Evolutionary conservation across 2,797 vertebrate genomes (phyloP).

Genomic region (Coilia nasus): DNA sequence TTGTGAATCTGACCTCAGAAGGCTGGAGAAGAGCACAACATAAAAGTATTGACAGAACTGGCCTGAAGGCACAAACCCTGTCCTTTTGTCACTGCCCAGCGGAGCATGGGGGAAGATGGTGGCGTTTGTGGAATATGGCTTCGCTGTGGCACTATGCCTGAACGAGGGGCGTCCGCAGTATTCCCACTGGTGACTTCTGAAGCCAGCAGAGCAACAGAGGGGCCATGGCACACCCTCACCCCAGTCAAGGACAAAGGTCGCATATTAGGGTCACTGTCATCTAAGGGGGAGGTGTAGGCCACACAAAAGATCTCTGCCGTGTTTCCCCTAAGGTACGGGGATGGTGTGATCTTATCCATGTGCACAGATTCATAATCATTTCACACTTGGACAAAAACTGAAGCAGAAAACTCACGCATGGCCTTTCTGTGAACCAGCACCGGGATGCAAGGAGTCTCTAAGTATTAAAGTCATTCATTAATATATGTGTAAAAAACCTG

Average conservation of each 20-base stretch:
- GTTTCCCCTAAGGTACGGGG: not conserved
- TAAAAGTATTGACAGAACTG: not conserved
- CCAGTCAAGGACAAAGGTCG: not conserved
- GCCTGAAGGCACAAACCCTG: not conserved
- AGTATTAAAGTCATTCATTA: not conserved
- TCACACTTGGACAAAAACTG: not conserved
- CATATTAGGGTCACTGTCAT: slow-evolving; percentile 3
- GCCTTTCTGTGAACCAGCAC: not conserved
- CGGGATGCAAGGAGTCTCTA: not conserved
- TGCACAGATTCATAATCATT: too few relatives aligned
- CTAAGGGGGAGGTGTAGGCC: not conserved
- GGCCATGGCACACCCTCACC: not conserved
- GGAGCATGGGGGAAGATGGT: not conserved
- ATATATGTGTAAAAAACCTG: not conserved
- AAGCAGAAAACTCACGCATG: not conserved
- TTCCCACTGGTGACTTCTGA: not conserved
- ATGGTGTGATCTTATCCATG: not conserved
- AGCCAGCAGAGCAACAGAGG: not conserved
- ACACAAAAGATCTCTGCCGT: not conserved
- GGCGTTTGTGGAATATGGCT: not conserved
- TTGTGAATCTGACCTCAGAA: not conserved
- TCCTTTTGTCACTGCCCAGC: not conserved
- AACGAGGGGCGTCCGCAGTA: not conserved
- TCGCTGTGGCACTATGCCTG: not conserved
- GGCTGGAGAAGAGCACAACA: not conserved